Evolutionary conservation across 2,113 vertebrate genomes (phyloP).

Genomic region (Pygoscelis adeliae): DNA sequence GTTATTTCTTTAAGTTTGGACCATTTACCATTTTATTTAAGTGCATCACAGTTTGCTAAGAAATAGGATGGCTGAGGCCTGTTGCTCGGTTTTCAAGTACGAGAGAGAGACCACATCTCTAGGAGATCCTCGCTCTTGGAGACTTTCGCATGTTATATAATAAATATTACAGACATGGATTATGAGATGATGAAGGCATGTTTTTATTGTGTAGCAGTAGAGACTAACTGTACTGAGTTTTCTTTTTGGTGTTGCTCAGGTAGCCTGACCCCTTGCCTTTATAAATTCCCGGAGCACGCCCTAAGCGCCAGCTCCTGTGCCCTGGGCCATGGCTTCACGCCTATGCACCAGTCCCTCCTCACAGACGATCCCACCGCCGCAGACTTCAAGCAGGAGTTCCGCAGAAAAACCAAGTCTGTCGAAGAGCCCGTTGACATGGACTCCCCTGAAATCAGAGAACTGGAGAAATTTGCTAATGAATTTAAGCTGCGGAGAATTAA

Average conservation of each 20-base stretch:
- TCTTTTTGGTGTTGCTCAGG: slow-evolving; percentile 69
- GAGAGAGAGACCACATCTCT: rapidly evolving
- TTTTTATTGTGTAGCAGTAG: neutral
- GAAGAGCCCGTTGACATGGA: slow-evolving; percentile 92
- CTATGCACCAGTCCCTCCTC: slow-evolving; percentile 87
- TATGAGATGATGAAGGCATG: rapidly evolving
- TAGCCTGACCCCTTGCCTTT: slow-evolving; percentile 90
- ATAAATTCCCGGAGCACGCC: slow-evolving; percentile 93
- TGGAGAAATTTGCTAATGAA: slow-evolving; percentile 97
- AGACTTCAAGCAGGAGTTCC: slow-evolving; percentile 90
- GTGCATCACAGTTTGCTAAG: neutral
- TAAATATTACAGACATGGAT: too few relatives aligned
- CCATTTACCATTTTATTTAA: neutral
- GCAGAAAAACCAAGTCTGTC: slow-evolving; percentile 82
- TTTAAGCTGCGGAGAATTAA: slow-evolving; percentile 97
- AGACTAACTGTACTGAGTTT: neutral
- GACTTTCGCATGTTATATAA: rapidly evolving
- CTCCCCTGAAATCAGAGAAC: slow-evolving; percentile 93
- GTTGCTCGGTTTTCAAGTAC: neutral
- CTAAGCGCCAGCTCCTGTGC: slow-evolving; percentile 83
- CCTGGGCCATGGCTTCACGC: slow-evolving; percentile 85
- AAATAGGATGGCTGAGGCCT: neutral
- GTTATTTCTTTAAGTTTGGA: neutral
- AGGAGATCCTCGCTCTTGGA: neutral
- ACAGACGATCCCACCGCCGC: slow-evolving; percentile 77